Evolutionary conservation across 2,113 vertebrate genomes (phyloP).

Genomic region (Corynorhinus townsendii): DNA sequence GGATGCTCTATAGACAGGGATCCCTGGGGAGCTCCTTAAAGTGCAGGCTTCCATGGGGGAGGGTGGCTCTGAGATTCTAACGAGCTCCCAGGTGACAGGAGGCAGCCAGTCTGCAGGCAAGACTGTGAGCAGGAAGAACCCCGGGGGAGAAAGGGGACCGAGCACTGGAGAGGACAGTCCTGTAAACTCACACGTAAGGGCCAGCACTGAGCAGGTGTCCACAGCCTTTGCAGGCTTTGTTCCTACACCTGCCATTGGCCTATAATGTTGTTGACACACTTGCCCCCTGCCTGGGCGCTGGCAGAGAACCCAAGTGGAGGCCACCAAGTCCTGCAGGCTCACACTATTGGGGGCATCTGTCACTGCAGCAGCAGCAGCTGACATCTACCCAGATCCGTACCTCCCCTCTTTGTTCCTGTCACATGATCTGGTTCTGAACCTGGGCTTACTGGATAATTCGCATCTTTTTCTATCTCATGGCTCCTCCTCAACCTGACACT

Average conservation of each 20-base stretch:
- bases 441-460: neutral
- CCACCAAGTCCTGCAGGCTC: neutral
- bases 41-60: neutral
- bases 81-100: neutral
- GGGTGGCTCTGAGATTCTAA: neutral
- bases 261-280: accelerated
- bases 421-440: neutral
- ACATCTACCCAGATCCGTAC: too few species aligned
- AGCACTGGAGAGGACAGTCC: neutral
- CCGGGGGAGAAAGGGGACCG: accelerated
- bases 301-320: too few species aligned
- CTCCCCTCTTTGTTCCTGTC: neutral
- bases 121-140: neutral
- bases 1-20: neutral
- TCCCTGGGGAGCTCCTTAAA: neutral
- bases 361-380: too few species aligned
- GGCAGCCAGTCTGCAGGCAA: neutral
- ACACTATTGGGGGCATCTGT: accelerated
- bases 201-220: neutral
- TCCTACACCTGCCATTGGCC: too few species aligned
- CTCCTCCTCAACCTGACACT: accelerated
- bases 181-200: neutral
- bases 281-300: neutral
- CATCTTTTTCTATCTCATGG: neutral
- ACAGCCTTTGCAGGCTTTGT: neutral